These are phyloP conservation scores for Zaprionus nigranus DNA, from an alignment of 1,140 invertebrate genomes.

Conservation along the genomic window DNA sequence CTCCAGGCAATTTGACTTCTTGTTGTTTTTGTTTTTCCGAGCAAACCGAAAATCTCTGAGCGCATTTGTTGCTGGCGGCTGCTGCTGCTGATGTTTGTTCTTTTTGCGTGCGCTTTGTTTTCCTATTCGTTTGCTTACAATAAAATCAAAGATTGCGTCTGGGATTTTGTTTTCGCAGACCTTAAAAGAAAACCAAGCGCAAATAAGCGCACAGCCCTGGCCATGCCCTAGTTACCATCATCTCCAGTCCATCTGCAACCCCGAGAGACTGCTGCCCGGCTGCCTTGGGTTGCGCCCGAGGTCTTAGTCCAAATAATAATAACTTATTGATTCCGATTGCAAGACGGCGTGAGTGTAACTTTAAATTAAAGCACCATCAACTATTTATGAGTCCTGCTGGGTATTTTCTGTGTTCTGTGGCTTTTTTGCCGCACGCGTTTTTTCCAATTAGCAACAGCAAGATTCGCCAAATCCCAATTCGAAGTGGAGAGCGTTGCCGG, in stretches of 20 bases:
- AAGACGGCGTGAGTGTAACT: slow-evolving; percentile 20
- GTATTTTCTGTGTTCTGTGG: slow-evolving; percentile 11
- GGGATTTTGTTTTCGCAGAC: slow-evolving; percentile 56
- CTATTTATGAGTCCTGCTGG: slow-evolving; percentile 21
- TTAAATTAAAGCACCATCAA: slow-evolving; percentile 47
- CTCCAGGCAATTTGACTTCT: slow-evolving; percentile 37
- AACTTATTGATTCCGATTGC: slow-evolving; percentile 54
- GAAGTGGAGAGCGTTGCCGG: slow-evolving; percentile 13
- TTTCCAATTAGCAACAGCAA: slow-evolving; percentile 38
- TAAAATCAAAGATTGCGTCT: slow-evolving; percentile 62
- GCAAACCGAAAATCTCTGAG: slow-evolving; percentile 59
- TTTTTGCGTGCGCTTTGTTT: slow-evolving; percentile 52
- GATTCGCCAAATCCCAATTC: slow-evolving; percentile 33
- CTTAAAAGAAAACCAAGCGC: slow-evolving; percentile 48
- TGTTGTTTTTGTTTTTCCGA: slow-evolving; percentile 51
- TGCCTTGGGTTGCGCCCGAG: slow-evolving; percentile 12
- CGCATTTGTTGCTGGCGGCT: slow-evolving; percentile 59
- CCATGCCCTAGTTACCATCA: background rate
- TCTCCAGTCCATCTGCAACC: background rate
- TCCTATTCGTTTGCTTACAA: slow-evolving; percentile 51
- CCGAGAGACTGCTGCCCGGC: slow-evolving; percentile 16
- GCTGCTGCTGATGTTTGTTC: slow-evolving; percentile 35
- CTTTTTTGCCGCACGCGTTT: slow-evolving; percentile 30
- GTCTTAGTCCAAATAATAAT: slow-evolving; percentile 45
- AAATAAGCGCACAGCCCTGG: slow-evolving; percentile 36